Base-by-base conservation (phyloP, 2,113 vertebrate genomes). In the Diadophis punctatus region DNA sequence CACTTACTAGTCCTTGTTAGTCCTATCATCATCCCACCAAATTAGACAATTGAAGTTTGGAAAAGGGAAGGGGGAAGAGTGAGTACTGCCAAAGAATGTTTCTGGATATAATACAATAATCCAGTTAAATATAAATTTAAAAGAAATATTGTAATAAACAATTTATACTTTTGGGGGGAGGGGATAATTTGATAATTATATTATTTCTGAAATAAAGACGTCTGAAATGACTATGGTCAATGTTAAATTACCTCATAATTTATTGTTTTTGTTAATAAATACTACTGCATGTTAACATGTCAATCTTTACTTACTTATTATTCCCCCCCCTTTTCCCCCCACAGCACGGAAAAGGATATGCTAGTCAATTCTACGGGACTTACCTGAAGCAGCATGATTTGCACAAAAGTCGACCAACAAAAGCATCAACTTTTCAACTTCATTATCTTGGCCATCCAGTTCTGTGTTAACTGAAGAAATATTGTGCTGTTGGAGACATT, bases 311-410 rank as follows among this genome's bases (percentile, higher is more conserved):
- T 95, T 93, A 94, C 97, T 96, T 97, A 97, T 97, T 96, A 96
- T 80, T 39, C 2, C 2, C 94, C 97, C 96, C 98, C 97, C 98
- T 86, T 93, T 84, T 97, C 97, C 95, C 96, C 46, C 96, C 46
- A 93, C 98, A 99, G 99, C 98, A 98, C 98, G 99, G 98, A 99
- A 99, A 99, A 98, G 98, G 98, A 98, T 99, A 98, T 99, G 98
- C 98, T 99, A 99, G 98, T 98, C 98, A 98, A 96, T 99, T 99
- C 97, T 95, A 98, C 99, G 97, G 98, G 98, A 99, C 98, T 98
- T 98, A 97, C 98, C 98, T 95, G 99, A 99, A 98, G 99, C 98
- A 96, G 99, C 98, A 97, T 99, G 99, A 99, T 99, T 98, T 99
- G 98, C 99, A 99, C 98, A 99, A 98, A 98, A 98, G 97, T 97